Percentiles rank a stretch among this genome's conserved stretches.
Conservation (phyloP, 1,140 invertebrate species). For the Calliphora vicina region DNA sequence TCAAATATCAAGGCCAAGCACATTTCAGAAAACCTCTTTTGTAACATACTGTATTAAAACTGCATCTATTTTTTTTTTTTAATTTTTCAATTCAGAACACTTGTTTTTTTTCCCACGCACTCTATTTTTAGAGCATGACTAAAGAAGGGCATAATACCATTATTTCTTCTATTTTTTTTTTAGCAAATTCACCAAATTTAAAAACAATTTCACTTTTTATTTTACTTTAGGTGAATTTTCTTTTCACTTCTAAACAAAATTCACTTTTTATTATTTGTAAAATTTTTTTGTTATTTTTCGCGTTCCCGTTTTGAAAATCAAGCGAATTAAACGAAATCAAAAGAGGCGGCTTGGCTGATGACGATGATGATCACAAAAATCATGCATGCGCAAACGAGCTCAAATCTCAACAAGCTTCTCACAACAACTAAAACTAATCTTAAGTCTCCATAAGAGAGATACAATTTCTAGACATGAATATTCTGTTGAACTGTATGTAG, state of each 20-base stretch:
- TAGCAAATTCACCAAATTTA: background rate
- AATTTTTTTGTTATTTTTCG: background rate
- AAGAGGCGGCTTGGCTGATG: background rate
- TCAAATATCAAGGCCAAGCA: too few relatives aligned
- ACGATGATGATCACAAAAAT: background rate
- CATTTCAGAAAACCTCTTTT: background rate
- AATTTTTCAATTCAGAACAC: background rate
- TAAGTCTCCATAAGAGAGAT: background rate
- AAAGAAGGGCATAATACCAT: background rate
- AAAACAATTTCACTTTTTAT: background rate
- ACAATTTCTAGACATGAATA: background rate
- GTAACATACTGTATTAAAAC: background rate
- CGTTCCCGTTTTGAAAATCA: background rate
- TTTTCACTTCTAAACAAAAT: background rate
- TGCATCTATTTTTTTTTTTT: background rate
- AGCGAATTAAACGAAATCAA: background rate
- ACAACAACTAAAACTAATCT: slow-evolving; percentile 23
- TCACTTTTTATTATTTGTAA: background rate
- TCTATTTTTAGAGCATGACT: background rate
- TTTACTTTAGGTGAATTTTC: background rate
- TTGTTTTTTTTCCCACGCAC: slow-evolving; percentile 10
- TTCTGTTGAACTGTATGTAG: too few relatives aligned
- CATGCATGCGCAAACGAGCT: slow-evolving; percentile 24
- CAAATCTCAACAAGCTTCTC: slow-evolving; percentile 31
- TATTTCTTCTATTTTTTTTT: background rate